Evolutionary conservation across 2,888 invertebrate species (phyloP).

Genomic region (Trissolcus japonicus): DNA sequence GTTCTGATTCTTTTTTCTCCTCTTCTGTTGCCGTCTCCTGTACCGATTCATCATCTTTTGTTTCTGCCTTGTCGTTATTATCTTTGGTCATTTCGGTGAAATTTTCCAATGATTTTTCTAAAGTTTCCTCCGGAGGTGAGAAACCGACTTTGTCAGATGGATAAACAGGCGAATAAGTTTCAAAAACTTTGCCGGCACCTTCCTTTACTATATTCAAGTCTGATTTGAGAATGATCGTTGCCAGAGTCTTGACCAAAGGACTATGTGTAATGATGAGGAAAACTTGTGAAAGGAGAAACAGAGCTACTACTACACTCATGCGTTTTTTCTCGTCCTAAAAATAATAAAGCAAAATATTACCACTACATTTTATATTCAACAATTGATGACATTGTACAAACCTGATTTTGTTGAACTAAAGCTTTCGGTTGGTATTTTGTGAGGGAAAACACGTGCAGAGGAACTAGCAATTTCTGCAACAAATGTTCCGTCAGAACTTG

Average conservation of each 20-base stretch:
- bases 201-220: constrained; percentile 84
- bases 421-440: constrained; percentile 74
- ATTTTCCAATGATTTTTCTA: constrained; percentile 86
- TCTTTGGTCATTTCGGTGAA: constrained; percentile 61
- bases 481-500: constrained; percentile 96
- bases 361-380: too few relatives aligned
- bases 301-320: constrained; percentile 89
- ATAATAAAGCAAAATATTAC: too few relatives aligned
- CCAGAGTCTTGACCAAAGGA: constrained; percentile 92
- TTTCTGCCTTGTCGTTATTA: constrained; percentile 52
- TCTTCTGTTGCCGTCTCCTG: constrained; percentile 7
- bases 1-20: constrained; percentile 1
- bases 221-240: constrained; percentile 92
- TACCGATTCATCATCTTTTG: constrained; percentile 48
- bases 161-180: constrained; percentile 79
- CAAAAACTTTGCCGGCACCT: constrained; percentile 83
- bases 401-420: constrained; percentile 65
- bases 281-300: constrained; percentile 95
- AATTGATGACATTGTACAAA: too few relatives aligned
- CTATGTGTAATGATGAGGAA: constrained; percentile 95
- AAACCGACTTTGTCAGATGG: constrained; percentile 78
- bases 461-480: constrained; percentile 93
- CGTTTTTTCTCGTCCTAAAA: constrained; percentile 72
- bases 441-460: constrained; percentile 94
- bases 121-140: constrained; percentile 84